These are phyloP conservation scores for Xestobium rufovillosum DNA, from an alignment of 2,888 invertebrate species.

Conservation along the genomic window DNA sequence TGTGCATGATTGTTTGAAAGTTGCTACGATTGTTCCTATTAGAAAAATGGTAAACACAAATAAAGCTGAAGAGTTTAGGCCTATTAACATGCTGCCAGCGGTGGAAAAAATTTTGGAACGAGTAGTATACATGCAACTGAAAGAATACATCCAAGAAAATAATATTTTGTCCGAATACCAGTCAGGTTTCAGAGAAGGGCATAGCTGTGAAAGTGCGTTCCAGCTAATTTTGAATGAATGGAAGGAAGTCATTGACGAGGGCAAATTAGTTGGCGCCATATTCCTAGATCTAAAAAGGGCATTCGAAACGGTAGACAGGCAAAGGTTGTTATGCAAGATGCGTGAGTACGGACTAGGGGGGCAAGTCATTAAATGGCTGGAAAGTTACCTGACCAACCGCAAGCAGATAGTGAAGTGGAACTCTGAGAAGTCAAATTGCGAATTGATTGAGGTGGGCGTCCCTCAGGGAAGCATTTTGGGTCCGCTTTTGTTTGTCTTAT, in stretches of 20 bases:
- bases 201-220: constrained; percentile 2
- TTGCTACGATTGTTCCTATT: constrained; percentile 10
- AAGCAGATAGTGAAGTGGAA: too few species aligned
- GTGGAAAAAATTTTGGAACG: constrained; percentile 1
- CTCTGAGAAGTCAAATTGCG: too few species aligned
- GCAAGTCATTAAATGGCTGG: not conserved
- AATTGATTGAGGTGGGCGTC: too few species aligned
- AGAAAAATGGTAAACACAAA: constrained; percentile 1
- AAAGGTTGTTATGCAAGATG: too few species aligned
- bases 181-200: too few species aligned
- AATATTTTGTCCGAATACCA: not conserved
- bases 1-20: too few species aligned
- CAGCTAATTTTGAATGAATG: constrained; percentile 2
- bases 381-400: too few species aligned
- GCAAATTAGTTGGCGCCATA: not conserved
- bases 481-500: too few species aligned
- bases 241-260: constrained; percentile 4
- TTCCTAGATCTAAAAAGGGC: constrained; percentile 8
- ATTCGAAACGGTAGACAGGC: too few species aligned
- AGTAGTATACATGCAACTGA: constrained; percentile 2
- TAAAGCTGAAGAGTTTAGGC: constrained; percentile 5
- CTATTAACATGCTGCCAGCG: constrained; percentile 5
- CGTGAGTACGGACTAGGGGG: too few species aligned
- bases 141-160: constrained; percentile 1
- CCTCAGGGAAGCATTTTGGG: too few species aligned